A percentile compares a stretch with the other conserved stretches of the same genome.
Conservation (phyloP, 1,140 invertebrate species). For the Bombus turneri region DNA sequence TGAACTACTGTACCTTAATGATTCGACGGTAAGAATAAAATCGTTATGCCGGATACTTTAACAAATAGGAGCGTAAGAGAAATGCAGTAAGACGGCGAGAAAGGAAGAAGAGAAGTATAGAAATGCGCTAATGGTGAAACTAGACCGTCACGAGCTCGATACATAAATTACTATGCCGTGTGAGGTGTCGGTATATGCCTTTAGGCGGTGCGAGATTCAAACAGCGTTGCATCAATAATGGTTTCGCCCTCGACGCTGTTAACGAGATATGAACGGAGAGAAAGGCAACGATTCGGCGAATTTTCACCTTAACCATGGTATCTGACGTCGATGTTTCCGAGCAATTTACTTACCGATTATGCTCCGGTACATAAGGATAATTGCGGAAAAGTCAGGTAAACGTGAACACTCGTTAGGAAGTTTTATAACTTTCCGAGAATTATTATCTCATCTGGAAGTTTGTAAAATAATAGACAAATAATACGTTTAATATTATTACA, state of each 20-base stretch:
- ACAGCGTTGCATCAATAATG: constrained; percentile 10
- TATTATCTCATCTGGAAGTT: not conserved
- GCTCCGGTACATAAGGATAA: not conserved
- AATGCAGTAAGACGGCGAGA: not conserved
- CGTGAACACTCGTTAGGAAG: not conserved
- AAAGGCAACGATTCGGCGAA: not conserved
- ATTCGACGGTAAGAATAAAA: not conserved
- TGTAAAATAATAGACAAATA: not conserved
- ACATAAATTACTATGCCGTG: constrained; percentile 22
- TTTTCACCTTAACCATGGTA: not conserved
- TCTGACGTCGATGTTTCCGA: not conserved
- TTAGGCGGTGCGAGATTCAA: constrained; percentile 1
- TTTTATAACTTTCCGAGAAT: not conserved
- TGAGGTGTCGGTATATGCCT: not conserved
- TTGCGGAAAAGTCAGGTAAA: not conserved
- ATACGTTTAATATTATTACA: not conserved
- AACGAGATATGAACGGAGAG: constrained; percentile 4
- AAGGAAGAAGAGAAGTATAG: not conserved
- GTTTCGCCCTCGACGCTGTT: not conserved
- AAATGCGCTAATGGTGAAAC: constrained; percentile 7
- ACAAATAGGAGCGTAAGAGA: not conserved
- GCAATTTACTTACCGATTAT: not conserved
- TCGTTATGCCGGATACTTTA: not conserved
- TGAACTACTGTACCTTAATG: no score
- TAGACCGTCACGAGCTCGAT: constrained; percentile 25